Percentiles rank a stretch among this genome's conserved stretches.
Conservation (phyloP, 2,797 vertebrate genomes). For the Meriones psammophilus region DNA sequence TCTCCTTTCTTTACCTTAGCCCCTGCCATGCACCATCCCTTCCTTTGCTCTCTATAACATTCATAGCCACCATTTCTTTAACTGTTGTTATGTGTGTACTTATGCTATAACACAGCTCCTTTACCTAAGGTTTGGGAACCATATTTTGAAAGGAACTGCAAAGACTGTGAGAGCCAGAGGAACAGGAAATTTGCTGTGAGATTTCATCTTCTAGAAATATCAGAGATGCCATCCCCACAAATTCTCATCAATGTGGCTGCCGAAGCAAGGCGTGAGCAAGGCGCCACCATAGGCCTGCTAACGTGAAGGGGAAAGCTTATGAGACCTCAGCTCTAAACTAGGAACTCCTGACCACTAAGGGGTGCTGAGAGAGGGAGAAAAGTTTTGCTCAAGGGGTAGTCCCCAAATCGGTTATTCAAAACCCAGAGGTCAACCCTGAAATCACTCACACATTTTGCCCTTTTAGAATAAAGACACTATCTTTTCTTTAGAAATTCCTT, state of each 20-base stretch:
- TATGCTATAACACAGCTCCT: background rate
- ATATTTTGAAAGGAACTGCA: background rate
- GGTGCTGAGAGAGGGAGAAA: background rate
- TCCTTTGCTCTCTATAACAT: background rate
- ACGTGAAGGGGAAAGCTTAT: background rate
- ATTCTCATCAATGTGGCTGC: background rate
- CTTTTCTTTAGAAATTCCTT: slow-evolving; percentile 36
- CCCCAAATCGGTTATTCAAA: background rate
- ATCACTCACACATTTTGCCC: background rate
- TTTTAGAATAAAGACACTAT: background rate
- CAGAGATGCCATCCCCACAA: background rate
- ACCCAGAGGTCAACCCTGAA: background rate
- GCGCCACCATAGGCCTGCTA: background rate
- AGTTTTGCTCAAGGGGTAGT: background rate
- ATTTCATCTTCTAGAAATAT: background rate
- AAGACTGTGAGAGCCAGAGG: background rate
- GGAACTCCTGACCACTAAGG: background rate
- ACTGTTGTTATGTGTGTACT: too few species aligned
- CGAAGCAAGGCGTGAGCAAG: background rate
- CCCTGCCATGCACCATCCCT: background rate
- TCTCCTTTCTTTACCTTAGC: background rate
- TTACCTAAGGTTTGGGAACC: background rate
- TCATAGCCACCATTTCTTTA: background rate
- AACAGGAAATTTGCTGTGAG: background rate
- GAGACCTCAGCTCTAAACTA: background rate